Evolutionary conservation across 2,888 invertebrate species (phyloP), one percentile per base, ranked within the genome.

Genomic region (Biston betularia): DNA sequence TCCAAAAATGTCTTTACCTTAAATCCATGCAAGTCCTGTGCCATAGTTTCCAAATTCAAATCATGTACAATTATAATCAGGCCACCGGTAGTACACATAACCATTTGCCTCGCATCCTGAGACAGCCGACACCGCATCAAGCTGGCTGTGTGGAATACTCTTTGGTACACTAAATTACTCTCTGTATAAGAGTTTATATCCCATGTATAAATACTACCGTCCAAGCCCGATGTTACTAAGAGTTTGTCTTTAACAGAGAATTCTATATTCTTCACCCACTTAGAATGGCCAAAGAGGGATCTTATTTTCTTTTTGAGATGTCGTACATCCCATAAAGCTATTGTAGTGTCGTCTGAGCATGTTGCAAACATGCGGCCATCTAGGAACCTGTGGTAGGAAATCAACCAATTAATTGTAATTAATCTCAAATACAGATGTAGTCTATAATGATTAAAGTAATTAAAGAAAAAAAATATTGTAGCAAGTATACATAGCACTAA

Each of bases 191-290:
- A 97, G 86, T 98, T 98, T 40, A 98, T 97, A 83, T 98, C 98
- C 99, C 99, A 99, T 0, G 98, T 97, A 79, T 97, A 98, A 82
- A 99, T 97, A 80, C 97, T 97, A 12, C 98, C 98, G 87, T 99
- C 98, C 83, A 98, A 97, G 0, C 98, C 98, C 0, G 98, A 98
- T 0, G 98, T 98, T 12, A 99, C 96, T 65, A 99, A 94, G 9
- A 98, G 93, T 71, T 97, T 96, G 82, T 97, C 97, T 80, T 96
- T 96, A 33, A 96, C 95, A 40, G 97, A 97, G 87, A 97, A 98
- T 85, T 99, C 98, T 74, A 99, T 98, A 87, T 98, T 99, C 88
- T 99, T 99, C 54, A 98, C 98, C 98, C 98, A 99, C 90, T 98
- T 98, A 0, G 97, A 96, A 88, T 99, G 98, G 0, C 98, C 98